These are phyloP conservation scores for Drosophila biarmipes DNA, from an alignment of 1,140 invertebrate genomes.

Conservation along the genomic window DNA sequence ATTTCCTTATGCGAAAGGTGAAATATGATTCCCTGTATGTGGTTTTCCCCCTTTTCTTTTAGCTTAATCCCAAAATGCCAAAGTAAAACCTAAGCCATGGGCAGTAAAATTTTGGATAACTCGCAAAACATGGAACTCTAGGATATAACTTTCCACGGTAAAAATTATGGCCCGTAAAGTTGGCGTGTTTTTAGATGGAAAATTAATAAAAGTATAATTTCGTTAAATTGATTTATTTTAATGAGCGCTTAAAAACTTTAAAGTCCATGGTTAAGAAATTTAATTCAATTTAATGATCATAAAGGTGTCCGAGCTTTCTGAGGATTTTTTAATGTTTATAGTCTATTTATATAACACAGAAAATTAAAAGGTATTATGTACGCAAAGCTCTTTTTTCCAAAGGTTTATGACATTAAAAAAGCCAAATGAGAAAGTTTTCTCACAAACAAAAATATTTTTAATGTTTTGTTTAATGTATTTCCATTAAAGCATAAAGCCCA, in stretches of 20 bases:
- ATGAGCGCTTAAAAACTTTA: too few species aligned
- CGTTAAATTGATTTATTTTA: neutral
- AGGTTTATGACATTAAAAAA: neutral
- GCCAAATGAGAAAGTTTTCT: too few species aligned
- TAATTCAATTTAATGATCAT: neutral
- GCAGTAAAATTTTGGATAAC: neutral
- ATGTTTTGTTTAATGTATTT: too few species aligned
- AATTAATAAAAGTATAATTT: neutral
- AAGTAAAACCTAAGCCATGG: slow-evolving; percentile 16
- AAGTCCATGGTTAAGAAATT: neutral
- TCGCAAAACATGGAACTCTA: neutral
- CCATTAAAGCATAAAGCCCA: too few species aligned
- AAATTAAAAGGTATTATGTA: neutral
- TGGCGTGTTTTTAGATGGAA: neutral
- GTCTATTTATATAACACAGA: neutral
- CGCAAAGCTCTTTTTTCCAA: neutral
- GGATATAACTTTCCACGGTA: neutral
- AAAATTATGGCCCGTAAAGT: slow-evolving; percentile 1
- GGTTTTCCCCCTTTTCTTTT: slow-evolving; percentile 2
- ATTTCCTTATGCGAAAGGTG: slow-evolving; percentile 7
- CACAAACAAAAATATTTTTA: too few species aligned
- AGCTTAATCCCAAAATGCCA: slow-evolving; percentile 2
- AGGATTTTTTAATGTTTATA: neutral
- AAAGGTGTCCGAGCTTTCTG: neutral
- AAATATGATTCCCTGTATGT: slow-evolving; percentile 29